A percentile compares a stretch with the other conserved stretches of the same genome.
phyloP scores from a whole-genome alignment of 2,797 vertebrate species.

The Pampus argenteus region DNA sequence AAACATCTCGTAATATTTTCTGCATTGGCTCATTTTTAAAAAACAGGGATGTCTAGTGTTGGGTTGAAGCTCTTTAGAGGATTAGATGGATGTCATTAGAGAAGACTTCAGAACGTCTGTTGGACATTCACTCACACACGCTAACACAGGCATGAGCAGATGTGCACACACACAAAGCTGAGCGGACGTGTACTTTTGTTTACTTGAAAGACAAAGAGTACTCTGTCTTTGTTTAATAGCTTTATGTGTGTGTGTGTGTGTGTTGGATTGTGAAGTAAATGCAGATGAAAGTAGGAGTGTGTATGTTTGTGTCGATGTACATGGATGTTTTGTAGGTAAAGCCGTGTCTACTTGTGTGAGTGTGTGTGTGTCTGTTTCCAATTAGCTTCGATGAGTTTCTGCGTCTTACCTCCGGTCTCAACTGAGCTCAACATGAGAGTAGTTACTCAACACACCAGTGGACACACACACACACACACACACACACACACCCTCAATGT shows the following conservation, averaged over 20 bases:
- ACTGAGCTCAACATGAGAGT: slow-evolving; percentile 62
- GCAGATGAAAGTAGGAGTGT: slow-evolving; percentile 20
- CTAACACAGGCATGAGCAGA: slow-evolving; percentile 13
- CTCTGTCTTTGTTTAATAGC: slow-evolving; percentile 64
- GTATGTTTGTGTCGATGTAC: slow-evolving; percentile 10
- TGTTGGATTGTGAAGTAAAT: slow-evolving; percentile 8
- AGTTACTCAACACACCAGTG: slow-evolving; percentile 65
- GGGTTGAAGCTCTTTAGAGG: slow-evolving; percentile 29
- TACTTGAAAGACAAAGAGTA: slow-evolving; percentile 66
- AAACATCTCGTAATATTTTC: slow-evolving; percentile 33
- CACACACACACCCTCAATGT: slow-evolving; percentile 16
- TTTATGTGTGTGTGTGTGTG: slow-evolving; percentile 20
- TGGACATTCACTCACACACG: slow-evolving; percentile 16
- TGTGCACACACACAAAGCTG: slow-evolving; percentile 17
- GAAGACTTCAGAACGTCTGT: slow-evolving; percentile 38
- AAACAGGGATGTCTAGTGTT: slow-evolving; percentile 22
- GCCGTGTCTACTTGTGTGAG: slow-evolving; percentile 17
- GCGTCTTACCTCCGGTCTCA: slow-evolving; percentile 77
- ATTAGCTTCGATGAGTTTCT: slow-evolving; percentile 76
- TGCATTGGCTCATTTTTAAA: slow-evolving; percentile 6
- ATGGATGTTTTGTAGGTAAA: slow-evolving; percentile 16
- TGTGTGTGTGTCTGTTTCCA: slow-evolving; percentile 73
- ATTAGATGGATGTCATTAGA: slow-evolving; percentile 56
- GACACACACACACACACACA: slow-evolving; percentile 26
- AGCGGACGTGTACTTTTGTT: slow-evolving; percentile 58